A percentile compares a stretch with the other conserved stretches of the same genome.
phyloP scores from a whole-genome alignment of 1,140 invertebrate genomes.

The Drosophila kikkawai region DNA sequence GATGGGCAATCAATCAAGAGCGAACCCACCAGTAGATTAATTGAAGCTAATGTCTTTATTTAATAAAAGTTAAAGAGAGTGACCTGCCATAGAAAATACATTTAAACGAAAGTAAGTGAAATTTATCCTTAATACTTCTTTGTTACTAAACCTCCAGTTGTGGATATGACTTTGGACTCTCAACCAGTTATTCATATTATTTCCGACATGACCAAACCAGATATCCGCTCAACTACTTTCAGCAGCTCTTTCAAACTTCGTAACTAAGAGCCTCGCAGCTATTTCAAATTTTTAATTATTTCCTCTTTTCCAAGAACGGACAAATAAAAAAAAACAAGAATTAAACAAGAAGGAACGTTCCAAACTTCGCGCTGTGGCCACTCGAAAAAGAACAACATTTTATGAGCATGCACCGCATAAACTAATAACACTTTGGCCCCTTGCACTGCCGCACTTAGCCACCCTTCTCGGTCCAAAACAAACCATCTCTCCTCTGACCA shows the following conservation, averaged over 20 bases:
- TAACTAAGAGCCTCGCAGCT: slow-evolving; percentile 62
- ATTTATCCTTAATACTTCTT: too few species aligned
- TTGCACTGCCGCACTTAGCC: slow-evolving; percentile 11
- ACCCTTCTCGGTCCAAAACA: slow-evolving; percentile 6
- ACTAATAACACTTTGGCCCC: slow-evolving; percentile 76
- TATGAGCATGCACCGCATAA: slow-evolving; percentile 77
- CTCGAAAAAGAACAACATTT: slow-evolving; percentile 76
- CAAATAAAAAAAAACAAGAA: slow-evolving; percentile 28
- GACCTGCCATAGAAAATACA: background rate
- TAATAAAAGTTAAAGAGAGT: slow-evolving; percentile 2
- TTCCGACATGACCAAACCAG: slow-evolving; percentile 32
- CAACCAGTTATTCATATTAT: slow-evolving; percentile 12
- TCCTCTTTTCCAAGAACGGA: slow-evolving; percentile 39
- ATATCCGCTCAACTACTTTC: slow-evolving; percentile 45
- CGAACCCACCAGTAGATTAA: slow-evolving; percentile 8
- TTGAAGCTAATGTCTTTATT: slow-evolving; percentile 21
- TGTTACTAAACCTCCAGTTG: background rate
- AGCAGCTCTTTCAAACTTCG: slow-evolving; percentile 58
- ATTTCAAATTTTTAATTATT: slow-evolving; percentile 81
- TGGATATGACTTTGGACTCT: background rate
- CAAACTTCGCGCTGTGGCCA: slow-evolving; percentile 58
- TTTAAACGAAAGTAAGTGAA: background rate
- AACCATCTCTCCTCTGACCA: slow-evolving; percentile 24
- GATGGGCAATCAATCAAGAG: slow-evolving; percentile 28
- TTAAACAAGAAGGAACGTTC: slow-evolving; percentile 42